Base-by-base conservation (phyloP, 2,113 vertebrate species). In the Limanda limanda region DNA sequence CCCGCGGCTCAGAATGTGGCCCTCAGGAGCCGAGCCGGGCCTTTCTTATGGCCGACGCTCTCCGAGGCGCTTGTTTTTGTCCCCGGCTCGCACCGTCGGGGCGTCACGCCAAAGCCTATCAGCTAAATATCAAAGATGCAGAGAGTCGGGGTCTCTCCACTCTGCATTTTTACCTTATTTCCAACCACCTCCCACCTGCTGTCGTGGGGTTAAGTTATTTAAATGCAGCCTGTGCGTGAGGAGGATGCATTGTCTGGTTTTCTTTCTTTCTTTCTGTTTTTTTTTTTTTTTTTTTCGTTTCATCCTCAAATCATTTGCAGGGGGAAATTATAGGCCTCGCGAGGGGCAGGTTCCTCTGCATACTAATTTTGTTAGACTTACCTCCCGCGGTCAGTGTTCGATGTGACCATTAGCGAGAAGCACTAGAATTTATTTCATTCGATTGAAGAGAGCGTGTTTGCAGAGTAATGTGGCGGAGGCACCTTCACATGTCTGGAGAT, bases 321-420 rank as follows among this genome's bases (percentile, higher is more conserved):
- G 96, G 96, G 11, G 11, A 97, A 98, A 98, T 98, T 95, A 98
- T 95, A 95, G 95, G 96, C 96, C 96, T 96, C 96, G 91, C 93
- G 96, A 96, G 96, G 96, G 24, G 95, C 94, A 96, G 95, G 94
- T 5, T 95, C 95, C 95, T 98, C 98, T 97, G 97, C 96, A 98
- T 98, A 97, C 96, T 98, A 97, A 98, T 98, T 97, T 96, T 97
- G 97, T 98, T 98, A 98, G 96, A 95, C 95, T 97, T 97, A 96
- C 96, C 96, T 97, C 97, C 97, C 93, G 95, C 90, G 95, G 96
- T 96, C 95, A 94, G 81, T 94, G 94, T 95, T 96, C 95, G 93
- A 91, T 95, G 95, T 94, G 94, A 94, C 96, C 96, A 96, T 96
- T 96, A 97, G 94, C 84, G 91, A 95, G 91, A 12, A 94, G 95